Base-by-base conservation (phyloP, 1,140 invertebrate genomes). In the Bombus sibiricus region DNA sequence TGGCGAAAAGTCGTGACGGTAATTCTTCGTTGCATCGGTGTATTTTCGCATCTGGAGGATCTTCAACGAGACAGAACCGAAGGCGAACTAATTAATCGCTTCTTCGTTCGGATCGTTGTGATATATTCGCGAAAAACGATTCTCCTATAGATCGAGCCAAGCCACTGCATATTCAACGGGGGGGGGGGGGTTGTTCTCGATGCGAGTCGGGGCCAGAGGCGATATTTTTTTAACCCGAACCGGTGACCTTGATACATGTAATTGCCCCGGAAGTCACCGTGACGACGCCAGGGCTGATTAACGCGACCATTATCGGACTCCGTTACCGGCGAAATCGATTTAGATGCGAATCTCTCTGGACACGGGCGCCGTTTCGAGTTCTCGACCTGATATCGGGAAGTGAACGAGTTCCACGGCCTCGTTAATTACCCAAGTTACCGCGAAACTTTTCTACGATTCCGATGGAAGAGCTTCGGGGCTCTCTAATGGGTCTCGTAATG, bases 401-500 rank as follows among this genome's bases (percentile, higher is more conserved):
- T 81, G 87, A 86, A 90, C 90, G 88, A 91, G 88, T 90, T 91
- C 84, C 83, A 88, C 86, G 83, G 77, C 81, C 87, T 90, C 89
- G 82, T 92, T 92, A 91, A 92, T 92, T 92, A 92, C 86, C 87
- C 85, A 86, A 79, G 83, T 90, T 90, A 89, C 90, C 83, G 87
- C 88, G 86, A 90, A 92, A 92, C 86, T 90, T 92, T 90, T 90
- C 88, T 88, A 87, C 86, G 90, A 92, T 90, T 85, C 73, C 89
- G 66, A 89, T 53, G 83, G 81, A 85, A 89, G 88, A 90, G 90
- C 79, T 87, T 82, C 72, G 80, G 53, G 81, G 81, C 77, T 86
- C 86, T 72, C 85, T 91, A 92, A 92, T 92, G 87, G 90, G 83
- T 88, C 85, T 76, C 69, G 68, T 92, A 92, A 92, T 91, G 88